These are phyloP conservation scores for Rhopilema esculentum DNA, from an alignment of 30 jellyfish, hydroid and myxozoan species.

Conservation along the genomic window DNA sequence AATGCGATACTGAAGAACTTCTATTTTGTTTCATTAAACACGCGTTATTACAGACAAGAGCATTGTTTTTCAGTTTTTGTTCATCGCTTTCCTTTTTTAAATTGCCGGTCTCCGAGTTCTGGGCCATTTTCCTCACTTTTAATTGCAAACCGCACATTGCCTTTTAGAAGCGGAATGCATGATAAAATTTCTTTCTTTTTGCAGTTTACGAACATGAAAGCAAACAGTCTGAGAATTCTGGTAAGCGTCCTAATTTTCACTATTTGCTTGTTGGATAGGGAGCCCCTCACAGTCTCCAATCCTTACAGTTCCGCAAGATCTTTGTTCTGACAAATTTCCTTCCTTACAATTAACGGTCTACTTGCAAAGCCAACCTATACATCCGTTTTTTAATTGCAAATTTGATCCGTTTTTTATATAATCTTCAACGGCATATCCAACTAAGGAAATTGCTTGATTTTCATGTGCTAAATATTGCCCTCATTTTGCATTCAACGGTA, in stretches of 20 bases:
- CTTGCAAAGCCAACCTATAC: not conserved
- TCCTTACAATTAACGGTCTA: not conserved
- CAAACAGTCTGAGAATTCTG: conserved; percentile 14
- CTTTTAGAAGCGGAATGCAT: not conserved
- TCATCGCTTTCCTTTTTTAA: not conserved
- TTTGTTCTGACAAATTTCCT: not conserved
- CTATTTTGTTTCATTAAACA: too few relatives aligned
- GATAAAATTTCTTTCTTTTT: not conserved
- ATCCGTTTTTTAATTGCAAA: not conserved
- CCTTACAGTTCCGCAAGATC: too few relatives aligned
- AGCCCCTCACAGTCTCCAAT: too few relatives aligned
- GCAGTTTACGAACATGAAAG: not conserved
- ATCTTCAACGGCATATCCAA: too few relatives aligned
- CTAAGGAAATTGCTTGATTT: too few relatives aligned
- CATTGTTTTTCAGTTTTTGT: too few relatives aligned
- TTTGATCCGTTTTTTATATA: not conserved
- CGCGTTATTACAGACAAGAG: not conserved
- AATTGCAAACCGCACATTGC: not conserved
- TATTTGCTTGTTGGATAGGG: too few relatives aligned
- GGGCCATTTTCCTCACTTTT: not conserved
- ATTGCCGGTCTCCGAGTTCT: not conserved
- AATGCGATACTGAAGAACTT: too few relatives aligned
- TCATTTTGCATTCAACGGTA: too few relatives aligned
- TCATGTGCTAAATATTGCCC: too few relatives aligned
- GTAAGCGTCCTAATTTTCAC: not conserved